A percentile compares a stretch with the other conserved stretches of the same genome.
phyloP scores from a whole-genome alignment of 2,888 invertebrate genomes.

The Xylota sylvarum region DNA sequence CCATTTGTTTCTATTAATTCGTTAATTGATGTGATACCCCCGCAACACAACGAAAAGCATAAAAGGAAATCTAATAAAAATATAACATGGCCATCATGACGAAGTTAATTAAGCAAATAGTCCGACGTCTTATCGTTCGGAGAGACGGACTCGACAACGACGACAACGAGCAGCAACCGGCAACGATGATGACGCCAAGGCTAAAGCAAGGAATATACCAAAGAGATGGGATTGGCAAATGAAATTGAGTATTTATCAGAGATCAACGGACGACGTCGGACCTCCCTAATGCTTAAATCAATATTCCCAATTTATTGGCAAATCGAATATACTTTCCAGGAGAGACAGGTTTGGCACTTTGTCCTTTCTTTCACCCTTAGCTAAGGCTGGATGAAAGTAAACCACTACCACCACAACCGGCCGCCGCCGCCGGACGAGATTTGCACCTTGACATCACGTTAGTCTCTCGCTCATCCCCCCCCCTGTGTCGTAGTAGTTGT shows the following conservation, averaged over 20 bases:
- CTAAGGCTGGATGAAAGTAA: conserved; percentile 26
- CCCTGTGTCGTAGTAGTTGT: neutral
- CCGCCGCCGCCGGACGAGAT: conserved; percentile 47
- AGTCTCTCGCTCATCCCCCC: neutral
- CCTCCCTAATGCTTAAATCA: conserved; percentile 71
- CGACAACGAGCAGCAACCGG: too few relatives aligned
- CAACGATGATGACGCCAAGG: conserved; percentile 1
- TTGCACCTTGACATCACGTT: conserved; percentile 74
- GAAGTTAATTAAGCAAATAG: conserved; percentile 79
- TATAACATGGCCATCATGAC: conserved; percentile 77
- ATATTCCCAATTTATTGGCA: conserved; percentile 75
- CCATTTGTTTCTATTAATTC: conserved; percentile 74
- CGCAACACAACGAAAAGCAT: conserved; percentile 25
- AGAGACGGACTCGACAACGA: conserved; percentile 10
- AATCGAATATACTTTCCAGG: conserved; percentile 51
- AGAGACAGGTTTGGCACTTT: conserved; percentile 11
- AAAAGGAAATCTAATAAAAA: conserved; percentile 76
- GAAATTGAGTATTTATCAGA: conserved; percentile 76
- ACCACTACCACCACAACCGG: conserved; percentile 30
- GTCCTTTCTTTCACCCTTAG: conserved; percentile 10
- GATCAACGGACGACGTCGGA: conserved; percentile 62
- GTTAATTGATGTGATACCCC: conserved; percentile 75
- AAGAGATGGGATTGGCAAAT: conserved; percentile 48
- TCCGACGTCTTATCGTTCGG: conserved; percentile 61
- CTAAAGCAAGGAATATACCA: conserved; percentile 3